Evolutionary conservation across 1,140 invertebrate species (phyloP), one percentile per base, ranked within the genome.

Genomic region (Neotoxoptera formosana): DNA sequence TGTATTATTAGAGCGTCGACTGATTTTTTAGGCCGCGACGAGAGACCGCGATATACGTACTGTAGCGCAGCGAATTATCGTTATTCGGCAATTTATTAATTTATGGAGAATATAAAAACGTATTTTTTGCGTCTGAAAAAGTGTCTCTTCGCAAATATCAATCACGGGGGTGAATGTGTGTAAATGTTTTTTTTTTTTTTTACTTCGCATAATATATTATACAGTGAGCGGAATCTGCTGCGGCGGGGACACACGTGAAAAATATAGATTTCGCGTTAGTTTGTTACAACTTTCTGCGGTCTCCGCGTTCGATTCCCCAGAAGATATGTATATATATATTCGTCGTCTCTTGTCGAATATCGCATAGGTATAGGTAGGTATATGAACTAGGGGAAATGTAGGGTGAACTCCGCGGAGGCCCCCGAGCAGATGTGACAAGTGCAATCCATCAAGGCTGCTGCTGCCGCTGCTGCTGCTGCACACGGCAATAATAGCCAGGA

Each of bases 401-500:
- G 51, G 87, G 48, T 53, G 21, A 88, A n/a, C 86, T 88, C n/a
- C n/a, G n/a, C n/a, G n/a, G 30, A n/a, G 17, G 86, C 17, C 86
- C 86, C 20, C 30, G 84, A 89, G 88, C 91, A 86, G 48, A 93
- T 93, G 91, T 93, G 91, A 93, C 91, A 86, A 84, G 76, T 45
- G 81, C 76, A 93, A 93, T 93, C 48, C 47, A 93, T 93, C 91
- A 93, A 53, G 91, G 41, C 91, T 41, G 3, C n/a, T n/a, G n/a
- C n/a, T n/a, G n/a, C n/a, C n/a, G n/a, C n/a, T n/a, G n/a, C n/a
- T n/a, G n/a, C n/a, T n/a, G n/a, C n/a, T n/a, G n/a, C n/a, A n/a
- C 91, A 36, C 20, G 3, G n/a, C 48, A 92, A 84, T 92, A 92
- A 83, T 92, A 84, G 91, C 76, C 67, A 51, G 23, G 76, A 92